A percentile compares a stretch with the other conserved stretches of the same genome.
These are phyloP conservation scores for Caenorhabditis sp. DNA, from an alignment of 2,888 invertebrate species.

Conservation along the genomic window DNA sequence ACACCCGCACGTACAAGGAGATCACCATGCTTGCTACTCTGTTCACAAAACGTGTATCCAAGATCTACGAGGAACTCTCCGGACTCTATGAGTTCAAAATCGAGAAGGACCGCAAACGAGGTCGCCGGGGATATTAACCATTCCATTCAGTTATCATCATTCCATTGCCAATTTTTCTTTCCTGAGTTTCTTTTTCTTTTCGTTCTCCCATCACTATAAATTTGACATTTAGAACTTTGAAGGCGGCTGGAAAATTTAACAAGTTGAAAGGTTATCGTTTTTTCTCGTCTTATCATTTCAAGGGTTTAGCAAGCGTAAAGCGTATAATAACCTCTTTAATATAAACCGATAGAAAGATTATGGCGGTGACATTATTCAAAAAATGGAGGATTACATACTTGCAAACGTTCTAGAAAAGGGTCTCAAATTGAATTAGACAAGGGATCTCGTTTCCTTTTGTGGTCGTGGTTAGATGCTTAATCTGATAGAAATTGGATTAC, in stretches of 20 bases:
- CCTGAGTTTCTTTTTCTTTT: not conserved
- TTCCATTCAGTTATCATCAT: not conserved
- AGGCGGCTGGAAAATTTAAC: constrained; percentile 29
- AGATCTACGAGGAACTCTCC: constrained; percentile 7
- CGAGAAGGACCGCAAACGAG: not conserved
- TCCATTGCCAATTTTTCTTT: not conserved
- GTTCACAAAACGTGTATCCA: constrained; percentile 17
- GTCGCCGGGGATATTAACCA: not conserved
- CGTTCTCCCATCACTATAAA: not conserved
- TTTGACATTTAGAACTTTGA: not conserved
- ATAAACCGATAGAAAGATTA: constrained; percentile 19
- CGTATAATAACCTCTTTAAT: constrained; percentile 21
- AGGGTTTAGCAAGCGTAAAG: constrained; percentile 19
- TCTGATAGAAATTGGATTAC: too few relatives aligned
- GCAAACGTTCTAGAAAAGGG: too few relatives aligned
- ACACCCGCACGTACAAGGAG: constrained; percentile 7
- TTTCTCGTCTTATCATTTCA: constrained; percentile 26
- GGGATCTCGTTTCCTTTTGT: too few relatives aligned
- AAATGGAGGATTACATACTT: not conserved
- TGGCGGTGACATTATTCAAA: not conserved
- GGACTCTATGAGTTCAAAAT: constrained; percentile 24
- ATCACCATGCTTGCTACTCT: constrained; percentile 5
- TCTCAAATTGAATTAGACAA: too few relatives aligned
- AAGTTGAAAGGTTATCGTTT: constrained; percentile 50
- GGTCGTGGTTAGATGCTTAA: too few relatives aligned